Base-by-base conservation (phyloP, 1,140 invertebrate species). In the Arion vulgaris region DNA sequence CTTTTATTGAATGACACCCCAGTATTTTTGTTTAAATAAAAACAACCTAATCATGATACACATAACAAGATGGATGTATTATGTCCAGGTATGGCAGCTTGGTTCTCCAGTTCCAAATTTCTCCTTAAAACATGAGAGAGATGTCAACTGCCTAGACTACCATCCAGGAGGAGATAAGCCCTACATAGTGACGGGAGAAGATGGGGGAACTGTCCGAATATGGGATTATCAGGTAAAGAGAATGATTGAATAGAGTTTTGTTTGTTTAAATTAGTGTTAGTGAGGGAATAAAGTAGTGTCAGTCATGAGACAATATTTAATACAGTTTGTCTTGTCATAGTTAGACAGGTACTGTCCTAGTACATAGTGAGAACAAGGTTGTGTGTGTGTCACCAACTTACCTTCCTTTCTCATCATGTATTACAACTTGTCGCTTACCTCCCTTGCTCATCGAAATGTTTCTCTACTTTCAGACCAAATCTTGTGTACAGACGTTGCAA, bases 111-210 rank as follows among this genome's bases (percentile, higher is more conserved):
- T 96, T 1, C 97, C 98, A 0, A 99, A 99, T 93, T 99, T 99
- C 90, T 99, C 98, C 0, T 92, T 99, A 91, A 98, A 98, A 0
- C 99, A 99, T 88, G 98, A 99, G 86, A 99, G 99, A 91, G 98
- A 98, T 57, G 97, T 99, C 0, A 99, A 99, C 91, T 99, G 98
- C 92, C 97, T 99, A 0, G 98, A 99, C 92, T 99, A 99, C 91
- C 99, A 99, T 91, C 96, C 99, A 91, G 98, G 97, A 26, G 98
- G 97, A 26, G 99, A 99, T 90, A 99, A 99, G 89, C 99, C 99
- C 0, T 99, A 99, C 92, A 93, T 99, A 34, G 99, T 99, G 89
- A 99, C 98, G 77, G 99, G 98, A 32, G 98, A 98, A 66, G 99
- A 99, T 92, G 99, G 99, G 92, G 95, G 96, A 66, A 94, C 97